A percentile compares a stretch with the other conserved stretches of the same genome.
Evolutionary conservation across 1,140 invertebrate genomes (phyloP).

Genomic region (Lineus longissimus): DNA sequence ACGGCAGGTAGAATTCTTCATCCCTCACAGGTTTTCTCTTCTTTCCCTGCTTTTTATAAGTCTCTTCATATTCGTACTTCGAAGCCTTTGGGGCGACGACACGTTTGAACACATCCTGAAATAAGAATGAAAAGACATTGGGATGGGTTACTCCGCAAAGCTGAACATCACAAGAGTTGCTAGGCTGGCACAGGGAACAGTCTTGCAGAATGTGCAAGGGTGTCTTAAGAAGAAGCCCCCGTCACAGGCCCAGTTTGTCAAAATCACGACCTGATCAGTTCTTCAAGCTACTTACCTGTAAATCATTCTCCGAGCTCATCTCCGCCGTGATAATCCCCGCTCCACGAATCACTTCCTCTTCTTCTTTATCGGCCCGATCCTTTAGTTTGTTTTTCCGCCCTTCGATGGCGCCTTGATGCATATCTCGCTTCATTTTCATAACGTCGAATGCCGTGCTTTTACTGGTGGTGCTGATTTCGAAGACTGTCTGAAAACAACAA

Average conservation of each 20-base stretch:
- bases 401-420: slow-evolving; percentile 37
- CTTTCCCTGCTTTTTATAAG: slow-evolving; percentile 25
- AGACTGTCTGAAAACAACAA: slow-evolving; percentile 75
- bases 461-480: slow-evolving; percentile 81
- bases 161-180: too few species aligned
- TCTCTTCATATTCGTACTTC: slow-evolving; percentile 9
- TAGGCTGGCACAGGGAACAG: too few species aligned
- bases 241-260: too few species aligned
- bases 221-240: too few species aligned
- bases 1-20: slow-evolving; percentile 80
- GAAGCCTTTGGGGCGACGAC: neutral
- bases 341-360: neutral
- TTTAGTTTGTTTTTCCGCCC: slow-evolving; percentile 12
- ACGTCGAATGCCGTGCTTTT: slow-evolving; percentile 61
- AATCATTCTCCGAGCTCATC: slow-evolving; percentile 1
- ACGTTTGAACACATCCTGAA: slow-evolving; percentile 23
- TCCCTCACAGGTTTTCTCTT: slow-evolving; percentile 55
- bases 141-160: too few species aligned
- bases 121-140: neutral
- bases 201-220: too few species aligned
- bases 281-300: too few species aligned
- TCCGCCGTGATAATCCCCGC: neutral
- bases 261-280: too few species aligned
- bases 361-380: slow-evolving; percentile 6
- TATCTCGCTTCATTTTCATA: slow-evolving; percentile 58